These are phyloP conservation scores for Caenorhabditis sulstoni DNA, from an alignment of 2,888 invertebrate genomes.

Conservation along the genomic window DNA sequence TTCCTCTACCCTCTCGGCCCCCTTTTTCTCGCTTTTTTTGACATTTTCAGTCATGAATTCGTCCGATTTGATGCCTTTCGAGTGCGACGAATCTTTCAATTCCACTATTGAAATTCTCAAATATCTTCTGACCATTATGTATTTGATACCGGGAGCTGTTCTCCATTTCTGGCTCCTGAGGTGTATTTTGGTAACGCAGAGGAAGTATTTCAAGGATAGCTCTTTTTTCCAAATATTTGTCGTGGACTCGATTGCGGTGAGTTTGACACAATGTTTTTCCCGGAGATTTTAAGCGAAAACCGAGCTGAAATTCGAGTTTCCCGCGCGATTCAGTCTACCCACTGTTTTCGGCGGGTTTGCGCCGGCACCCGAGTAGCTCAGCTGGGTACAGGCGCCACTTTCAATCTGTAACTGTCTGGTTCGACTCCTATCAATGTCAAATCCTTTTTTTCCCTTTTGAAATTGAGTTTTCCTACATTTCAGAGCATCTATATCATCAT, in stretches of 20 bases:
- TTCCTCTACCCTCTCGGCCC: too few relatives aligned
- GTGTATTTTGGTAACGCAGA: background rate
- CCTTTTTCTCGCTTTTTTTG: background rate
- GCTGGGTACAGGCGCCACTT: background rate
- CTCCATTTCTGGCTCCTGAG: background rate
- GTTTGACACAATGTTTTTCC: background rate
- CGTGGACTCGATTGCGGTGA: constrained; percentile 22
- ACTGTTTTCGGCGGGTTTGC: too few relatives aligned
- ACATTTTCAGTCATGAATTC: background rate
- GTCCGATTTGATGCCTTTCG: constrained; percentile 1
- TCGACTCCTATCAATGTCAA: background rate
- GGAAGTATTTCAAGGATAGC: background rate
- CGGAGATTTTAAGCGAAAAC: constrained; percentile 1
- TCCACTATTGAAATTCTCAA: background rate
- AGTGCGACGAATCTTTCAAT: background rate
- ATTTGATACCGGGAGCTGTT: background rate
- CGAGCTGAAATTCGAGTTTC: constrained; percentile 10
- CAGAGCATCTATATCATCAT: constrained; percentile 1
- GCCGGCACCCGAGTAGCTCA: too few relatives aligned
- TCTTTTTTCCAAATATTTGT: constrained; percentile 5
- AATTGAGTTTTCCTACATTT: background rate
- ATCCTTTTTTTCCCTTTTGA: background rate
- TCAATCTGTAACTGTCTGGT: background rate
- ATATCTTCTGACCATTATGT: background rate
- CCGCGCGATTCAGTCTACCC: too few relatives aligned